Conservation (phyloP, 2,113 vertebrate genomes). For the Rattus rattus region DNA sequence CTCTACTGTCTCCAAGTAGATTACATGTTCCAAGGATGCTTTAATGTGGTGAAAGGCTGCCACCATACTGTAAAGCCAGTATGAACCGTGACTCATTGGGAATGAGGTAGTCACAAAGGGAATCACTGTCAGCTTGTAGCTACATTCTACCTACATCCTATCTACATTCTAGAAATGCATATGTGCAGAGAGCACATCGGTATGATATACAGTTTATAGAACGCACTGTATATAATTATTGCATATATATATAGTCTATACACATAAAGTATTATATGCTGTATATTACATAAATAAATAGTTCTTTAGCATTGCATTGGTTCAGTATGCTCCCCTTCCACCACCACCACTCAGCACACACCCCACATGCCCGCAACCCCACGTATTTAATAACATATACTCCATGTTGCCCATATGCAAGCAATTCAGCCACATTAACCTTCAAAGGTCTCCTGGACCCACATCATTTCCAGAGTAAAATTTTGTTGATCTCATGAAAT, state of each 20-base stretch:
- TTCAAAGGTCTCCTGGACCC: background rate
- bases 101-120: background rate
- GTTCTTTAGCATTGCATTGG: background rate
- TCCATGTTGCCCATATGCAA: background rate
- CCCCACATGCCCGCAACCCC: background rate
- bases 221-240: background rate
- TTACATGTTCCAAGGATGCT: slow-evolving; percentile 53
- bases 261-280: background rate
- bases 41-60: slow-evolving; percentile 33
- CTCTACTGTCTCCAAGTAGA: slow-evolving; percentile 41
- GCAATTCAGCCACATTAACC: background rate
- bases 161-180: background rate
- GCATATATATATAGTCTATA: background rate
- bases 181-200: background rate
- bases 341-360: background rate
- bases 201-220: background rate
- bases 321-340: background rate
- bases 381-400: background rate
- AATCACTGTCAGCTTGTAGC: background rate
- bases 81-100: background rate
- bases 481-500: slow-evolving; percentile 9
- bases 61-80: background rate
- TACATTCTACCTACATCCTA: background rate
- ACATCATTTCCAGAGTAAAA: background rate
- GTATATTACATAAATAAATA: background rate